Percentiles rank a stretch among this genome's conserved stretches.
Evolutionary conservation across 2,113 vertebrate genomes (phyloP).

Genomic region (Chaetodon trifascialis): DNA sequence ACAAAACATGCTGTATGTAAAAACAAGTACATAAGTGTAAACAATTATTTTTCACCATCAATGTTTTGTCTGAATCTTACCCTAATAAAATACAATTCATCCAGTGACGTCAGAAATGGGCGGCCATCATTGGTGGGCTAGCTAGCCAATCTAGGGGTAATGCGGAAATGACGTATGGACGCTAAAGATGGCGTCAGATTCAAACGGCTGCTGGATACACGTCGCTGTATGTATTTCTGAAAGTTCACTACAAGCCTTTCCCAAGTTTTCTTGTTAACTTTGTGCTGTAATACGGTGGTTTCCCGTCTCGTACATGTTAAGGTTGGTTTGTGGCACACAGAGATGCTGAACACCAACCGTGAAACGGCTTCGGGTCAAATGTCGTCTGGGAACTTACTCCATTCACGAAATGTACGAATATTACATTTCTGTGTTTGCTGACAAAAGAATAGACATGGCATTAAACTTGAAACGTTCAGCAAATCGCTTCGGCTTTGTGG

Average conservation of each 20-base stretch:
- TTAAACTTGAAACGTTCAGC: rapidly evolving
- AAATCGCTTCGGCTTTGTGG: rapidly evolving
- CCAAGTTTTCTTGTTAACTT: rapidly evolving
- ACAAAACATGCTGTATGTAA: too few species aligned
- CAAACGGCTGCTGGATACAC: slow-evolving; percentile 49
- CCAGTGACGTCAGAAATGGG: too few species aligned
- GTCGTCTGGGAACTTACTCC: rapidly evolving
- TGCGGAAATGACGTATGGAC: slow-evolving; percentile 45
- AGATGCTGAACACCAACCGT: background rate
- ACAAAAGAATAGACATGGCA: rapidly evolving
- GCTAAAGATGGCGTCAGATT: slow-evolving; percentile 83
- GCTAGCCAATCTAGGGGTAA: background rate
- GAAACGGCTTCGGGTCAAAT: background rate
- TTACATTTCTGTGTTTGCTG: rapidly evolving
- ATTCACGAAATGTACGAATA: background rate
- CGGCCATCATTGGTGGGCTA: background rate
- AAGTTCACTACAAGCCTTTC: background rate
- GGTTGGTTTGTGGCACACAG: rapidly evolving
- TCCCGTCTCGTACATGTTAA: rapidly evolving
- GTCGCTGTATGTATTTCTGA: slow-evolving; percentile 36
- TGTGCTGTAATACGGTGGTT: rapidly evolving
- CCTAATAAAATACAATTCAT: too few species aligned
- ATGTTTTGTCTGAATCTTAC: too few species aligned
- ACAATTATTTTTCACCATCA: too few species aligned
- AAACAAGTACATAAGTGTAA: too few species aligned